A percentile compares a stretch with the other conserved stretches of the same genome.
phyloP scores from a whole-genome alignment of 2,797 vertebrate species.

The Gallinago stenura region DNA sequence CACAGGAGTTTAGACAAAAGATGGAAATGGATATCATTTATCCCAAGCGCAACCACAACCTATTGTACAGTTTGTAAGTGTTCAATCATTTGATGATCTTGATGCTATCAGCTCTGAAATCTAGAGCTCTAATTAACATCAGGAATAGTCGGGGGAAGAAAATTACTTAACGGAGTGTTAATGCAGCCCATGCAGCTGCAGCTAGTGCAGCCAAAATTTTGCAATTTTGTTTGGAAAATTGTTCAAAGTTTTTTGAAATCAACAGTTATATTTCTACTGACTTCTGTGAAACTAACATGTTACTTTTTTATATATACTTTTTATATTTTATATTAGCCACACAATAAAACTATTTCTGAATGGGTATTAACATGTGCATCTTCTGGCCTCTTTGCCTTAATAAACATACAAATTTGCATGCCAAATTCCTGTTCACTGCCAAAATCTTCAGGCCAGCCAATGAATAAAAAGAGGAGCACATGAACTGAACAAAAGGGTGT shows the following conservation, averaged over 20 bases:
- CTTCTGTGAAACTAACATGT: background rate
- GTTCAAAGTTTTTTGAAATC: background rate
- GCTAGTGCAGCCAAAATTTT: too few species aligned
- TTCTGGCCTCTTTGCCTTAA: background rate
- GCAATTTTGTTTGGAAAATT: background rate
- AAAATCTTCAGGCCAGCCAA: background rate
- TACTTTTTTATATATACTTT: background rate
- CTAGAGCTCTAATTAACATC: background rate
- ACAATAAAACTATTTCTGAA: background rate
- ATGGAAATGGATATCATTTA: background rate
- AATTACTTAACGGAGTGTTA: background rate
- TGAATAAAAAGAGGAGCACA: background rate
- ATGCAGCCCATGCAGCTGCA: background rate
- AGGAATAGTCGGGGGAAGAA: background rate
- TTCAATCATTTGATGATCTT: background rate
- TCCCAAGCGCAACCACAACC: background rate
- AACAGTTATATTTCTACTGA: background rate
- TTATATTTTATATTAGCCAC: background rate
- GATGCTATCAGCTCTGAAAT: background rate
- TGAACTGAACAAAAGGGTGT: background rate
- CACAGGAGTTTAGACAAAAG: background rate
- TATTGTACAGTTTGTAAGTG: background rate
- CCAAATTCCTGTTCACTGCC: background rate
- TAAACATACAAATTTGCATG: background rate
- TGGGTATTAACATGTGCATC: background rate